phyloP scores from a whole-genome alignment of 2,888 invertebrate species.

The Scrobipalpa atriplicella region DNA sequence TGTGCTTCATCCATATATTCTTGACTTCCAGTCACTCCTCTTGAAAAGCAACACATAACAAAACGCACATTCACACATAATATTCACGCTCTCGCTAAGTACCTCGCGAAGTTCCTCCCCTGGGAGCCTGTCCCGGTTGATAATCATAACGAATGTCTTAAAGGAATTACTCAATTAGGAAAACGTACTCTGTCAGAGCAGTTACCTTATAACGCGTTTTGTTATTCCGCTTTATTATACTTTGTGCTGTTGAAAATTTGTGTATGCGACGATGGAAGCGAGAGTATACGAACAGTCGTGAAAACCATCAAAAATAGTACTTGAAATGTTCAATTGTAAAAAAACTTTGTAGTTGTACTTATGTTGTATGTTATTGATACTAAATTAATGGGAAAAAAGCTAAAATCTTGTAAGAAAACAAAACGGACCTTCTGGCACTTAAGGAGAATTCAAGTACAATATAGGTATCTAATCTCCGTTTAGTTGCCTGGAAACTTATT shows the following conservation, averaged over 20 bases:
- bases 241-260: not conserved
- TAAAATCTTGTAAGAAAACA: not conserved
- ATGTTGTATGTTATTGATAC: too few species aligned
- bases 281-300: too few species aligned
- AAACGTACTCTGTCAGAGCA: constrained; percentile 41
- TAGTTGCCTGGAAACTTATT: not conserved
- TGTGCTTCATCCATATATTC: constrained; percentile 30
- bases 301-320: too few species aligned
- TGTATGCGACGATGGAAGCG: too few species aligned
- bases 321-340: too few species aligned
- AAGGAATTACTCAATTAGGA: constrained; percentile 66
- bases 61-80: constrained; percentile 51
- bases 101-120: constrained; percentile 56
- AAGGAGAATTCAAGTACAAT: constrained; percentile 13
- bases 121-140: constrained; percentile 56
- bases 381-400: too few species aligned
- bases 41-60: constrained; percentile 27
- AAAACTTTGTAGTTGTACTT: too few species aligned
- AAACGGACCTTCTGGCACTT: not conserved
- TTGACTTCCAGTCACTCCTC: constrained; percentile 39
- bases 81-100: constrained; percentile 59
- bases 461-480: not conserved
- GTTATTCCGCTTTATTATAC: constrained; percentile 26
- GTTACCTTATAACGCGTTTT: constrained; percentile 27
- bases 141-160: constrained; percentile 68